These are phyloP conservation scores for Pollenia amentaria DNA, from an alignment of 2,888 invertebrate species.

Conservation along the genomic window DNA sequence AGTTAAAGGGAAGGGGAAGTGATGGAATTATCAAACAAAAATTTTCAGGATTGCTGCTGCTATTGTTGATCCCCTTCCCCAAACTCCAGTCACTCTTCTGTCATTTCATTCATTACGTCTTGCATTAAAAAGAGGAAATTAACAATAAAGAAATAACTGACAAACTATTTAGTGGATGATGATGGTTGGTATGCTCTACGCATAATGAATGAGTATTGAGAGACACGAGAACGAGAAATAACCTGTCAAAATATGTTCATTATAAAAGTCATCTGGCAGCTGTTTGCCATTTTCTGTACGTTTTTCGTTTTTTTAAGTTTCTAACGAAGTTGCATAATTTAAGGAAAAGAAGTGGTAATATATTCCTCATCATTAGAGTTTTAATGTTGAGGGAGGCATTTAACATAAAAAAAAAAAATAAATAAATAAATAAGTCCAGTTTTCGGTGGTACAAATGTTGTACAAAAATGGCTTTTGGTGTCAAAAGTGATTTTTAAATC, in stretches of 20 bases:
- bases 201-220: too few relatives aligned
- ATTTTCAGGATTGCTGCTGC: neutral
- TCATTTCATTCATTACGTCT: conserved; percentile 1
- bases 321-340: conserved; percentile 35
- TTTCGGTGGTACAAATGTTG: neutral
- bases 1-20: neutral
- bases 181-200: neutral
- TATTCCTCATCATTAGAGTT: conserved; percentile 19
- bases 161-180: conserved; percentile 59
- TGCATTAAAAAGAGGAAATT: conserved; percentile 14
- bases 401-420: neutral
- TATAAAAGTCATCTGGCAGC: conserved; percentile 33
- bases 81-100: neutral
- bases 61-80: neutral
- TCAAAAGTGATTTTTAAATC: too few relatives aligned
- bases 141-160: conserved; percentile 59
- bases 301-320: neutral
- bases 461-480: neutral
- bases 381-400: neutral
- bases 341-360: neutral
- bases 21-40: neutral
- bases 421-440: neutral
- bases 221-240: neutral
- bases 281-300: neutral
- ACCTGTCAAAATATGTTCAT: conserved; percentile 45